Evolutionary conservation across 2,113 vertebrate species (phyloP).

Genomic region (Chelonoidis abingdonii): DNA sequence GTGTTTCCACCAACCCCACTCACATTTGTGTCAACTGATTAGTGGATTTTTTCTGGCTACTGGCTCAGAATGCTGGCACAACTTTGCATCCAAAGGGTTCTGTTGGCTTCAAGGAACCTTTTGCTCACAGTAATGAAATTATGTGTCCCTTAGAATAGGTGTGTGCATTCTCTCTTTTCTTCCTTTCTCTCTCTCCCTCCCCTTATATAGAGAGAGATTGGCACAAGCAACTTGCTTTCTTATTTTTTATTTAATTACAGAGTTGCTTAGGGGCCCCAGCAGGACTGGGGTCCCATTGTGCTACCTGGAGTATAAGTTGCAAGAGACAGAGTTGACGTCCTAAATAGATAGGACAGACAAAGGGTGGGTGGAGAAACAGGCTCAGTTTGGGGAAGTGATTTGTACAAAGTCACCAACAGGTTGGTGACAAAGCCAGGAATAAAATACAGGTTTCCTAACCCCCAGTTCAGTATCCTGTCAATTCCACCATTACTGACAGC

Average conservation of each 20-base stretch:
- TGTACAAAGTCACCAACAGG: neutral
- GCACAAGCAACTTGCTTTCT: neutral
- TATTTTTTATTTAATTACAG: neutral
- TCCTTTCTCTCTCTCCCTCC: neutral
- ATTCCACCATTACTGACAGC: neutral
- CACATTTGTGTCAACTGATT: neutral
- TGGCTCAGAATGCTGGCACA: rapidly evolving
- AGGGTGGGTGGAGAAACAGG: neutral
- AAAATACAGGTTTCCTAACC: neutral
- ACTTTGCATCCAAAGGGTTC: neutral
- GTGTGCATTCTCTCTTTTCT: neutral
- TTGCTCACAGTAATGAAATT: neutral
- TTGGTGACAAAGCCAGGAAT: neutral
- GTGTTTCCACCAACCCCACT: neutral
- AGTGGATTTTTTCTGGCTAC: neutral
- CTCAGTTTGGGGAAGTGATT: neutral
- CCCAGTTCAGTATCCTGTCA: neutral
- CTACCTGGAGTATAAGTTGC: neutral
- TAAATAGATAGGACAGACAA: neutral
- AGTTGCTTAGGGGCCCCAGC: neutral
- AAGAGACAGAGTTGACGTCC: neutral
- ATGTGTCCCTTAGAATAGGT: neutral
- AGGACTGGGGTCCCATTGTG: neutral
- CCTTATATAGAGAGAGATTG: too few species aligned
- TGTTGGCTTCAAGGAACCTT: neutral